These are phyloP conservation scores for Globodera rostochiensis DNA, from an alignment of 1,140 invertebrate genomes.

Conservation along the genomic window DNA sequence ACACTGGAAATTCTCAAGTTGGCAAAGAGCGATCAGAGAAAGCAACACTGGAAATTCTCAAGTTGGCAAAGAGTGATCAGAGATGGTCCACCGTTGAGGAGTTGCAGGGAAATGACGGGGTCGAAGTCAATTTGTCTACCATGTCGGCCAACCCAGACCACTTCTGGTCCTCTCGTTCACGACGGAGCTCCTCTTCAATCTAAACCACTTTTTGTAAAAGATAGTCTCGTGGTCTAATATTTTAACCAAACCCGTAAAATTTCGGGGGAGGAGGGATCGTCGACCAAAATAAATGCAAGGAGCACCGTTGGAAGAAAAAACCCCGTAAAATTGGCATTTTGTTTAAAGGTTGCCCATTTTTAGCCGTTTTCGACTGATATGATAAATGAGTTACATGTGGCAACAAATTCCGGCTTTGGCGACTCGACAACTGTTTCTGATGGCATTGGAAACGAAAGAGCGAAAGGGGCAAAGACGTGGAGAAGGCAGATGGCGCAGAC, in stretches of 20 bases:
- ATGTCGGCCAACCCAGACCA: background rate
- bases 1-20: too few species aligned
- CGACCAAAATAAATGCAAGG: too few species aligned
- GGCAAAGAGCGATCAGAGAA: too few species aligned
- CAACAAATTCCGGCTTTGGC: background rate
- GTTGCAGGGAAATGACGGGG: background rate
- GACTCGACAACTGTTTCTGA: background rate
- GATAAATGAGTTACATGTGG: background rate
- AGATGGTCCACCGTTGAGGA: too few species aligned
- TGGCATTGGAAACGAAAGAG: background rate
- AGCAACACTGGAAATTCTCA: too few species aligned
- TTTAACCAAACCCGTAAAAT: too few species aligned
- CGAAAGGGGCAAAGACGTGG: background rate
- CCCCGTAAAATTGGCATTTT: too few species aligned
- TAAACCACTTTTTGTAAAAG: background rate
- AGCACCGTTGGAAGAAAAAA: too few species aligned
- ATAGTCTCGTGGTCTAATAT: background rate
- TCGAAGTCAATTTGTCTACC: slow-evolving; percentile 3
- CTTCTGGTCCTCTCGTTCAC: background rate
- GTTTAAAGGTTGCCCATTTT: too few species aligned
- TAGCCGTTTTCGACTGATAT: too few species aligned
- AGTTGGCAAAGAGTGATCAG: too few species aligned
- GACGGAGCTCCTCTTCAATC: slow-evolving; percentile 1
- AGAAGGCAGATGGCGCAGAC: background rate
- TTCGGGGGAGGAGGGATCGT: too few species aligned